A percentile compares a stretch with the other conserved stretches of the same genome.
Conservation (phyloP, 2,888 invertebrate species). For the Thumatha senex region DNA sequence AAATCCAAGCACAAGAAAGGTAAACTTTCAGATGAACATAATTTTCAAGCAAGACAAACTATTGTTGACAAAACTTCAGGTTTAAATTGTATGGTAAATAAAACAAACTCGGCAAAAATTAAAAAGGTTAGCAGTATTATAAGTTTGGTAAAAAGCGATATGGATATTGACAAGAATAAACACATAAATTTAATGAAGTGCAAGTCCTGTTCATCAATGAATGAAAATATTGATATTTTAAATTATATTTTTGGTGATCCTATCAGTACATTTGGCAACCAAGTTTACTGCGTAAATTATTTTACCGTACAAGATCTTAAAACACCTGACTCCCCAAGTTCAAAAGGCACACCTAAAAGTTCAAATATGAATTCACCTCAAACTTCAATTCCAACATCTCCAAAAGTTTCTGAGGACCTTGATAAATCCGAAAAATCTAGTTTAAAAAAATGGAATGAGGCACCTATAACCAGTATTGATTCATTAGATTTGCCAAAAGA, state of each 20-base stretch:
- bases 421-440: conserved; percentile 32
- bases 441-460: conserved; percentile 11
- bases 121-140: conserved; percentile 4
- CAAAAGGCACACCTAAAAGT: conserved; percentile 5
- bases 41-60: neutral
- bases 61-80: neutral
- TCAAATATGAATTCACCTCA: conserved; percentile 19
- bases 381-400: conserved; percentile 23
- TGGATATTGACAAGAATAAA: conserved; percentile 31
- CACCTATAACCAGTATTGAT: conserved; percentile 31
- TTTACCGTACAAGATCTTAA: conserved; percentile 58
- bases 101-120: neutral
- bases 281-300: conserved; percentile 64
- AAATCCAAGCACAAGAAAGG: conserved; percentile 9
- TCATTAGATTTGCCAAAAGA: conserved; percentile 50
- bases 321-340: neutral
- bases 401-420: conserved; percentile 6
- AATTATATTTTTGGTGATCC: conserved; percentile 60
- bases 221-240: conserved; percentile 45
- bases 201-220: conserved; percentile 50
- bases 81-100: neutral
- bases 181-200: conserved; percentile 36
- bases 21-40: neutral
- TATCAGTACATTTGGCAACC: conserved; percentile 43
- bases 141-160: conserved; percentile 45